phyloP scores from a whole-genome alignment of 2,113 vertebrate species.

The Mesitornis unicolor region DNA sequence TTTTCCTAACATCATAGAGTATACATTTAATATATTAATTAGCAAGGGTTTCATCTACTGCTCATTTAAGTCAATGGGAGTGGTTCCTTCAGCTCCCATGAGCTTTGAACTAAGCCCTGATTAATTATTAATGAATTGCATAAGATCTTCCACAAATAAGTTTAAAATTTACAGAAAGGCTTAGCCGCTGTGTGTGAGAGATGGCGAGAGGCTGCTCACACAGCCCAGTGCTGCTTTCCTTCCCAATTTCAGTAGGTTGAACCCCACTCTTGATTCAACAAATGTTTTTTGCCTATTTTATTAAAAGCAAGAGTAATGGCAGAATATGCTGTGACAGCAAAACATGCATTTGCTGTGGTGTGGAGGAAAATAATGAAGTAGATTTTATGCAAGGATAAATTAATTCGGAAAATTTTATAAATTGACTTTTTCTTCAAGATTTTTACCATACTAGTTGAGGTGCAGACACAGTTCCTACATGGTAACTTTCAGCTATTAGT shows the following conservation, averaged over 20 bases:
- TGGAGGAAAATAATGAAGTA: fast-evolving
- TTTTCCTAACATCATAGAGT: neutral
- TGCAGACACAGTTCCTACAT: neutral
- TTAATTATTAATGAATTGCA: neutral
- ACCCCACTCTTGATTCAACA: fast-evolving
- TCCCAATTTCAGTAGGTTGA: too few relatives aligned
- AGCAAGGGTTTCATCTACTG: neutral
- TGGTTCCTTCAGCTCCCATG: neutral
- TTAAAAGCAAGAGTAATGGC: neutral
- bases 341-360: fast-evolving
- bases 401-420: neutral
- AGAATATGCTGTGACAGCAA: neutral
- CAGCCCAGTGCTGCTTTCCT: neutral
- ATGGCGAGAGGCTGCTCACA: neutral
- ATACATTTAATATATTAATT: neutral
- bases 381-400: neutral
- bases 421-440: neutral
- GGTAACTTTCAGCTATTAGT: neutral
- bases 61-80: neutral
- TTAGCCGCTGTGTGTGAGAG: neutral
- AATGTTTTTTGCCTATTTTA: neutral
- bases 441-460: neutral
- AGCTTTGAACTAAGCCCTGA: neutral
- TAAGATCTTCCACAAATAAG: neutral
- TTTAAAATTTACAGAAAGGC: neutral